Evolutionary conservation across 2,113 vertebrate genomes (phyloP).

Genomic region (Epinephelus moara): DNA sequence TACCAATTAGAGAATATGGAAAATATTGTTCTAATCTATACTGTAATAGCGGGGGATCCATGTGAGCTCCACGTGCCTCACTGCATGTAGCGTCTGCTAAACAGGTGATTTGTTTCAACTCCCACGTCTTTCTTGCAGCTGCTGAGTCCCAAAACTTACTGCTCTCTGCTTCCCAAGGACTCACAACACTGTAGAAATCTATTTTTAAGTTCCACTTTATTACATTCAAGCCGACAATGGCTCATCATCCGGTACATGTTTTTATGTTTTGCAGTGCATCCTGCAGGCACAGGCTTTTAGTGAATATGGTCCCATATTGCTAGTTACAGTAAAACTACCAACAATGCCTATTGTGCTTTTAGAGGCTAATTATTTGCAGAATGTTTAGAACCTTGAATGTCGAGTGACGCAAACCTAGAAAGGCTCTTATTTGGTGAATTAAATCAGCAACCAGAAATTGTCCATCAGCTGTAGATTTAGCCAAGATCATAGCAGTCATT

Average conservation of each 20-base stretch:
- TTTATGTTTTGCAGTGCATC: not conserved
- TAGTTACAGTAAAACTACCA: not conserved
- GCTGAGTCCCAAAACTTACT: too few relatives aligned
- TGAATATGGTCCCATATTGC: not conserved
- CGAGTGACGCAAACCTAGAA: not conserved
- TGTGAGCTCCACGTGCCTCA: not conserved
- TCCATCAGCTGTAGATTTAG: not conserved
- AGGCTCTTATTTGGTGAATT: not conserved
- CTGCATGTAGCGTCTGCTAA: not conserved
- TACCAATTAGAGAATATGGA: constrained; percentile 22
- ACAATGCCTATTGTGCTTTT: not conserved
- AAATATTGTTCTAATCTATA: constrained; percentile 28
- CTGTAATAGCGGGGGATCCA: not conserved
- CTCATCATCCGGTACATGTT: not conserved
- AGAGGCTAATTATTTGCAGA: not conserved
- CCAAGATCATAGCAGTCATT: not conserved
- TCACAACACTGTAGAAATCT: not conserved
- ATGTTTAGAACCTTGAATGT: not conserved
- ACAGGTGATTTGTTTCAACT: too few relatives aligned
- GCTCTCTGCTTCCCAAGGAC: not conserved
- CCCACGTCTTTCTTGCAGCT: not conserved
- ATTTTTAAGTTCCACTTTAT: not conserved
- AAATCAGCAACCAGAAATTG: not conserved
- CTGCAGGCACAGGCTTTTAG: not conserved
- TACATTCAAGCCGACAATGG: not conserved